phyloP scores from a whole-genome alignment of 2,888 invertebrate genomes.

The Agelastica alni region DNA sequence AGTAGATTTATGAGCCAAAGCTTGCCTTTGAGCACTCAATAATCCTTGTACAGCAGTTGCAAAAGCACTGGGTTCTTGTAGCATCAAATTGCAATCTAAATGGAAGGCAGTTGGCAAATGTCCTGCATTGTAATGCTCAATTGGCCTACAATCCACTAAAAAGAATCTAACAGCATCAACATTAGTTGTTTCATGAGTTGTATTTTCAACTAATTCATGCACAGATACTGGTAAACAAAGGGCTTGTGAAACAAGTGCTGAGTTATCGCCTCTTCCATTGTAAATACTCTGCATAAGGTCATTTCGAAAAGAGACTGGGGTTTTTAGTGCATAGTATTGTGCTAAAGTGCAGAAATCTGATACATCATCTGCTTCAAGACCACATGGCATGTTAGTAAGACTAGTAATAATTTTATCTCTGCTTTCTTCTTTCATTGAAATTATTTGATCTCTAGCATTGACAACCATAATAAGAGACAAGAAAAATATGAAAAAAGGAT shows the following conservation, averaged over 20 bases:
- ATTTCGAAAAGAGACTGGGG: slow-evolving; percentile 89
- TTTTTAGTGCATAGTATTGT: slow-evolving; percentile 92
- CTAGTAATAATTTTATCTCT: slow-evolving; percentile 71
- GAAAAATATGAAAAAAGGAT: slow-evolving; percentile 96
- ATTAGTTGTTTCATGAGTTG: slow-evolving; percentile 66
- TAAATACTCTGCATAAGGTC: slow-evolving; percentile 73
- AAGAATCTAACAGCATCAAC: slow-evolving; percentile 80
- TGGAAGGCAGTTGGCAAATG: slow-evolving; percentile 98
- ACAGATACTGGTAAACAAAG: slow-evolving; percentile 96
- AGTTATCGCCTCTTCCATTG: slow-evolving; percentile 44
- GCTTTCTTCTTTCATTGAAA: slow-evolving; percentile 74
- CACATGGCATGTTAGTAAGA: slow-evolving; percentile 77
- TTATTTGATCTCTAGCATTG: slow-evolving; percentile 87
- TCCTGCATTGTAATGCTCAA: slow-evolving; percentile 95
- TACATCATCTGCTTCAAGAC: slow-evolving; percentile 91
- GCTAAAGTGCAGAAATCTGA: slow-evolving; percentile 95
- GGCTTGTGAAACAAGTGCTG: slow-evolving; percentile 70
- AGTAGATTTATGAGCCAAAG: slow-evolving; percentile 82
- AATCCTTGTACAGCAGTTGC: slow-evolving; percentile 92
- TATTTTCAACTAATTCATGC: slow-evolving; percentile 86
- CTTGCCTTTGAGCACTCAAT: slow-evolving; percentile 85
- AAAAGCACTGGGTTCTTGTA: slow-evolving; percentile 95
- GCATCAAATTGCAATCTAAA: slow-evolving; percentile 94
- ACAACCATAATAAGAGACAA: slow-evolving; percentile 92
- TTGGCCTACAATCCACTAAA: slow-evolving; percentile 94